phyloP scores from a whole-genome alignment of 2,888 invertebrate genomes.

The Nephrotoma appendiculata region DNA sequence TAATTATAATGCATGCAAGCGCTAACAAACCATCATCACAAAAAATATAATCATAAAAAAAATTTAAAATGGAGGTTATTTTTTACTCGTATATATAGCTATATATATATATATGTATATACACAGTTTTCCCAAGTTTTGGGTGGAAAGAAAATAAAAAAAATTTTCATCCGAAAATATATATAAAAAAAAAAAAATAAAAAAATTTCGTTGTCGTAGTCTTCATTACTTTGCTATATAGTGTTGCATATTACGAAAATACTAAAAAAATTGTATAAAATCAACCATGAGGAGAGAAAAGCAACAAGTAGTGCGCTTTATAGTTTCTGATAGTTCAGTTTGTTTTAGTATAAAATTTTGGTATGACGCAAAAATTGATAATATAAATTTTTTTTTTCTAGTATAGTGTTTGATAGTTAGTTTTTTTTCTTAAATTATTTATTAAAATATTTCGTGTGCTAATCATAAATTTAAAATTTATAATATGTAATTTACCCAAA shows the following conservation, averaged over 20 bases:
- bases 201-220: constrained; percentile 1
- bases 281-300: constrained; percentile 2
- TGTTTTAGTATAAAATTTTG: neutral
- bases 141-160: neutral
- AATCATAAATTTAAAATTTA: neutral
- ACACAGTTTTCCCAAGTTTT: neutral
- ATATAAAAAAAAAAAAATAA: neutral
- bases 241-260: constrained; percentile 1
- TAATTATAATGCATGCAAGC: neutral
- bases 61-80: neutral
- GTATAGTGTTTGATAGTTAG: neutral
- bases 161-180: neutral
- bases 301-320: constrained; percentile 4
- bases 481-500: neutral
- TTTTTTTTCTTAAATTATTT: neutral
- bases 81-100: neutral
- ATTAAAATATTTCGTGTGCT: neutral
- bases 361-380: neutral
- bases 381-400: neutral
- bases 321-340: constrained; percentile 2
- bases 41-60: neutral
- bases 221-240: constrained; percentile 1
- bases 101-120: too few relatives aligned
- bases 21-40: neutral
- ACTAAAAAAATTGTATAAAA: neutral